Evolutionary conservation across 1,140 invertebrate genomes (phyloP).

Genomic region (Plectrocnemia conspersa): DNA sequence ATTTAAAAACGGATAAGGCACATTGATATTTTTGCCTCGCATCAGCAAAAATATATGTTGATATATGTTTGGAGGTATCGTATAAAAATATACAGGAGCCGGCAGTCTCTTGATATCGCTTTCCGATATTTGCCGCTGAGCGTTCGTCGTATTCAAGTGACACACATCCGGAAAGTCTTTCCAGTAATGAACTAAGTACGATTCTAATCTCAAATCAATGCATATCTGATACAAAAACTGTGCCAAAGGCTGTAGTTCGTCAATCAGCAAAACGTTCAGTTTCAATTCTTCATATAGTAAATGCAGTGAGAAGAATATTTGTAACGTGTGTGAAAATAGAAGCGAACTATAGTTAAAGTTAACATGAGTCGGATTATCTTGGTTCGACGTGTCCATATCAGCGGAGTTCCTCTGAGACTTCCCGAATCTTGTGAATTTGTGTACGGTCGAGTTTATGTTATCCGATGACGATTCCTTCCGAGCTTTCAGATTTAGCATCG

Average conservation of each 20-base stretch:
- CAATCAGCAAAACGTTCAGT: conserved; percentile 65
- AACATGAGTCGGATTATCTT: conserved; percentile 37
- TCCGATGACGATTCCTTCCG: conserved; percentile 9
- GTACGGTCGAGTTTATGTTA: conserved; percentile 8
- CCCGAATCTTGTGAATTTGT: conserved; percentile 16
- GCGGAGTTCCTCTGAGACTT: conserved; percentile 9
- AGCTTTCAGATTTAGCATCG: conserved; percentile 41
- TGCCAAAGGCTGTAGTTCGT: conserved; percentile 65
- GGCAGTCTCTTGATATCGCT: conserved; percentile 58
- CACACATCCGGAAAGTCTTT: conserved; percentile 73
- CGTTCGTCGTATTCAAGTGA: conserved; percentile 41
- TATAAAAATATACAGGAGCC: conserved; percentile 57
- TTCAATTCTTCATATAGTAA: conserved; percentile 90
- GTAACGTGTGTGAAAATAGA: conserved; percentile 69
- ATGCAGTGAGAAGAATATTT: conserved; percentile 78
- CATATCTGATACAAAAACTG: conserved; percentile 74
- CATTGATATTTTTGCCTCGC: conserved; percentile 44
- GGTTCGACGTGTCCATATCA: conserved; percentile 27
- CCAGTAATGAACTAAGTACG: conserved; percentile 79
- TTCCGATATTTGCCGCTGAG: conserved; percentile 49
- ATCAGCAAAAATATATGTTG: conserved; percentile 64
- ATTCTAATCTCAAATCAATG: conserved; percentile 65
- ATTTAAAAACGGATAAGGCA: conserved; percentile 65
- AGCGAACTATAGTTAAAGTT: conserved; percentile 62
- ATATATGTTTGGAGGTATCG: conserved; percentile 66